phyloP scores from a whole-genome alignment of 1,140 invertebrate genomes.

The Rhopalosiphum padi region DNA sequence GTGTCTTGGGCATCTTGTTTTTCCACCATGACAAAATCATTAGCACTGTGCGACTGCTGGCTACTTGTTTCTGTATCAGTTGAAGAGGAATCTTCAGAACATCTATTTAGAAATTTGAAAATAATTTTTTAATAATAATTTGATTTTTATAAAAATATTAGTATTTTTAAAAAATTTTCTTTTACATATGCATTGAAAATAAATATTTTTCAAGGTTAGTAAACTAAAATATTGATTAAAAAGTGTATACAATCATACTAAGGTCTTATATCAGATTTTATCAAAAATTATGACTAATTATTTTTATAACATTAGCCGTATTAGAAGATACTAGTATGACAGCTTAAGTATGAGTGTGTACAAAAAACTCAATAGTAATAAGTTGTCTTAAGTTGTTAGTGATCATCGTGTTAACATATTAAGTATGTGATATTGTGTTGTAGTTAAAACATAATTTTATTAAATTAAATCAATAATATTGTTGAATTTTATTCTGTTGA shows the following conservation, averaged over 20 bases:
- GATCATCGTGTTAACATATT: background rate
- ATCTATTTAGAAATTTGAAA: conserved; percentile 60
- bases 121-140: conserved; percentile 1
- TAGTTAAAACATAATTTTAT: no score
- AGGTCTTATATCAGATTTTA: background rate
- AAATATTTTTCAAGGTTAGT: background rate
- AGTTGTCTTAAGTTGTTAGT: background rate
- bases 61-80: conserved; percentile 73
- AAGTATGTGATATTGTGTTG: no score
- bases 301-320: background rate
- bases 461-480: no score
- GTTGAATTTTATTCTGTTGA: no score
- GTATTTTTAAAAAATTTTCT: background rate
- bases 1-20: conserved; percentile 68
- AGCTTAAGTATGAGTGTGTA: background rate
- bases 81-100: conserved; percentile 62
- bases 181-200: background rate
- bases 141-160: background rate
- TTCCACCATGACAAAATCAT: conserved; percentile 82
- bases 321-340: background rate
- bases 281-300: no score
- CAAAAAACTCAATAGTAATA: background rate
- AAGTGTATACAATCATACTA: background rate
- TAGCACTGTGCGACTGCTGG: conserved; percentile 77
- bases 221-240: background rate